These are phyloP conservation scores for Drosophila kokeensis DNA, from an alignment of 2,888 invertebrate species.

Conservation along the genomic window DNA sequence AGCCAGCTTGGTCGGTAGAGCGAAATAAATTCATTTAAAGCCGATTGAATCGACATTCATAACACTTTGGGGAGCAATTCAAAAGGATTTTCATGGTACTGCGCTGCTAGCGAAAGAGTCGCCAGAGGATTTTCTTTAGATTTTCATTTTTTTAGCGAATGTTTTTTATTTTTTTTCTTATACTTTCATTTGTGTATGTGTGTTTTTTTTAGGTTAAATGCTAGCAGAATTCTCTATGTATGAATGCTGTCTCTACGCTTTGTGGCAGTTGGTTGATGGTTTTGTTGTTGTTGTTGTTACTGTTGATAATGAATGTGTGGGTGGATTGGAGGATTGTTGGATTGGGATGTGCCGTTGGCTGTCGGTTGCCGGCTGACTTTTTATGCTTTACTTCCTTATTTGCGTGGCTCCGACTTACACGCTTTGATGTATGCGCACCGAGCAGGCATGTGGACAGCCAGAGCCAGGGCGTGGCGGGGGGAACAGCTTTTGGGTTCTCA, in stretches of 20 bases:
- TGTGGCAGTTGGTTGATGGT: conserved; percentile 25
- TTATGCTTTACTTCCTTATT: conserved; percentile 75
- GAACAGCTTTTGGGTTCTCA: conserved; percentile 12
- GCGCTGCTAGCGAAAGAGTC: conserved; percentile 63
- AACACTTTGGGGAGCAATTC: conserved; percentile 84
- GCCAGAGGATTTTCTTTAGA: conserved; percentile 77
- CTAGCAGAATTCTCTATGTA: conserved; percentile 66
- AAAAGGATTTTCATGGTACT: conserved; percentile 80
- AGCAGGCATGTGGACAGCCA: conserved; percentile 67
- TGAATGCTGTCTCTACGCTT: conserved; percentile 46
- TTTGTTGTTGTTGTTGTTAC: conserved; percentile 44
- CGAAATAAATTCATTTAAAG: conserved; percentile 83
- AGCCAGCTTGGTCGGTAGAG: conserved; percentile 37
- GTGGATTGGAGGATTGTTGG: conserved; percentile 19
- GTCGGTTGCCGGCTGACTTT: conserved; percentile 65
- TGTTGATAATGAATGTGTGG: conserved; percentile 74
- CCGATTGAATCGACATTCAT: conserved; percentile 83
- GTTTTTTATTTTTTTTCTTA: conserved; percentile 39
- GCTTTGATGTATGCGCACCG: conserved; percentile 76
- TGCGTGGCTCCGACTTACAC: conserved; percentile 71
- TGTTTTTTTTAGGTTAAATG: conserved; percentile 64
- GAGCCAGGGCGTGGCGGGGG: conserved; percentile 2
- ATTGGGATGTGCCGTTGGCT: conserved; percentile 42
- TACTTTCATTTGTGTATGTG: conserved; percentile 27
- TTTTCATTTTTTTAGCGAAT: conserved; percentile 67